Evolutionary conservation across 2,888 invertebrate species (phyloP).

Genomic region (Thysanoteuthis rhombus): DNA sequence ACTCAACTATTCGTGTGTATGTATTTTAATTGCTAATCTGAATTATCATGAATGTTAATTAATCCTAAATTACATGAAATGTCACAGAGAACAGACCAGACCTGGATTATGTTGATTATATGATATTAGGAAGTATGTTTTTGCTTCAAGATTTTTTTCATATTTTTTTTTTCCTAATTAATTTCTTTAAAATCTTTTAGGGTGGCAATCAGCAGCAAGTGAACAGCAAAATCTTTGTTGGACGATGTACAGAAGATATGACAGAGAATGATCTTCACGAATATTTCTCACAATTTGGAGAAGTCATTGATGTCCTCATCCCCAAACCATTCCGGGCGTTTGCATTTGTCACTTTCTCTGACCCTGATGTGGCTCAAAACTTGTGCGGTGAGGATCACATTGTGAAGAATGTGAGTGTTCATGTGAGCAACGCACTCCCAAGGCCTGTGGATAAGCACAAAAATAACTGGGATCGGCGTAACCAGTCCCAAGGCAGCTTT

Average conservation of each 20-base stretch:
- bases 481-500: constrained; percentile 34
- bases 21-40: no score
- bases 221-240: constrained; percentile 86
- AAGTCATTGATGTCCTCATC: constrained; percentile 93
- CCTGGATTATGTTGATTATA: no score
- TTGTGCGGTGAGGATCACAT: constrained; percentile 92
- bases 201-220: constrained; percentile 37
- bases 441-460: constrained; percentile 41
- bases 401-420: constrained; percentile 79
- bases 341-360: constrained; percentile 87
- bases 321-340: constrained; percentile 82
- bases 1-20: no score
- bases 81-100: no score
- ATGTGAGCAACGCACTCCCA: constrained; percentile 70
- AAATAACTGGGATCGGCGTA: constrained; percentile 33
- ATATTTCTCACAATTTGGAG: constrained; percentile 84
- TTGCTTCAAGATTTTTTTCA: no score
- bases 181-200: constrained; percentile 37
- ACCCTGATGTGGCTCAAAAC: constrained; percentile 87
- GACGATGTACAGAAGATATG: constrained; percentile 89
- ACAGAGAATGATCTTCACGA: constrained; percentile 86
- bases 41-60: no score
- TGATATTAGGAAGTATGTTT: no score
- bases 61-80: no score
- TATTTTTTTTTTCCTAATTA: neutral